Evolutionary conservation across 2,113 vertebrate genomes (phyloP).

Genomic region (Forbesichthys agassizii): DNA sequence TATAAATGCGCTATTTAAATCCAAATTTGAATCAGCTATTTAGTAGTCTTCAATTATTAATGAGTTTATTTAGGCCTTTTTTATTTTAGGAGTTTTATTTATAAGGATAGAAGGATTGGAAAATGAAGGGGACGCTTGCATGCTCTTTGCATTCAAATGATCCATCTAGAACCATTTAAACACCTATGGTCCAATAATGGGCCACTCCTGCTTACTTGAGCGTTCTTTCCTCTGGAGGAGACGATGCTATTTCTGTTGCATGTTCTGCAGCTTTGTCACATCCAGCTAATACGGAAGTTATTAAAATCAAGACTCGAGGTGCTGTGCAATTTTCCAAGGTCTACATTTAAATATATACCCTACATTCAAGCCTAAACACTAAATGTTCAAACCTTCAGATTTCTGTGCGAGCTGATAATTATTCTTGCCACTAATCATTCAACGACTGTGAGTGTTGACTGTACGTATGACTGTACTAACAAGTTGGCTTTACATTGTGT

Average conservation of each 20-base stretch:
- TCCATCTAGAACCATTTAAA: conserved; percentile 16
- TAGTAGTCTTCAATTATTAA: no score
- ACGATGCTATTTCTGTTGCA: conserved; percentile 2
- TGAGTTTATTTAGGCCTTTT: no score
- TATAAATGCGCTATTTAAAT: no score
- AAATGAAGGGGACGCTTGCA: neutral
- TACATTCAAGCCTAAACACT: conserved; percentile 30
- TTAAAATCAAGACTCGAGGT: conserved; percentile 3
- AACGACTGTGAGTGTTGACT: conserved; percentile 28
- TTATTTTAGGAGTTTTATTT: no score
- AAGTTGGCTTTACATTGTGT: conserved; percentile 32
- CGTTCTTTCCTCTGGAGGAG: conserved; percentile 10
- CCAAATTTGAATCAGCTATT: no score
- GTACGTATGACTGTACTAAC: conserved; percentile 32
- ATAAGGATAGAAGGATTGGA: neutral
- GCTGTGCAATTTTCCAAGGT: conserved; percentile 29
- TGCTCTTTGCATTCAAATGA: conserved; percentile 12
- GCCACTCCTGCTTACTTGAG: neutral
- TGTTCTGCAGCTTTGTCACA: conserved; percentile 4
- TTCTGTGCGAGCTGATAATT: conserved; percentile 8
- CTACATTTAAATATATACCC: conserved; percentile 41
- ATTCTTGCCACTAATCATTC: conserved; percentile 25
- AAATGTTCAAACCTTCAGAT: conserved; percentile 12
- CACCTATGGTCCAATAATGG: conserved; percentile 15
- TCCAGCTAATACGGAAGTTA: neutral